These are phyloP conservation scores for Drosophila recens DNA, from an alignment of 2,888 invertebrate species.

Conservation along the genomic window DNA sequence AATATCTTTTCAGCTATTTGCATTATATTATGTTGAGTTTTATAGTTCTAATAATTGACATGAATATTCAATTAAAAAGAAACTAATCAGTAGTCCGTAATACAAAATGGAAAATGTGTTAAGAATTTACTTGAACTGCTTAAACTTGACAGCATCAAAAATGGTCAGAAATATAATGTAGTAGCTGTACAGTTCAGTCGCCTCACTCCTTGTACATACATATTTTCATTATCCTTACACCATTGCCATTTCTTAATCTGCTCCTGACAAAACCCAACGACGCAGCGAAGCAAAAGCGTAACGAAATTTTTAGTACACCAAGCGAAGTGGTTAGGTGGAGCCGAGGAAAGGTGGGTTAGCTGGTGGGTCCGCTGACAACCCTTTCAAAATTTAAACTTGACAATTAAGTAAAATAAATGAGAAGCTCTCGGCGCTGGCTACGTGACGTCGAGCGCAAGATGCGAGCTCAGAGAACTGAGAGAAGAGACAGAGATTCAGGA, in stretches of 20 bases:
- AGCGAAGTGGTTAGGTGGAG: background rate
- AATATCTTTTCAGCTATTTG: too few relatives aligned
- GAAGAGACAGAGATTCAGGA: slow-evolving; percentile 19
- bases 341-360: background rate
- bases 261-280: slow-evolving; percentile 50
- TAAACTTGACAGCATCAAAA: slow-evolving; percentile 20
- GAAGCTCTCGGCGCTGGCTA: slow-evolving; percentile 62
- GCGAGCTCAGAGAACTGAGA: slow-evolving; percentile 27
- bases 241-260: slow-evolving; percentile 42
- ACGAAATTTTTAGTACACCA: slow-evolving; percentile 46
- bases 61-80: too few relatives aligned
- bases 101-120: too few relatives aligned
- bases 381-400: slow-evolving; percentile 79
- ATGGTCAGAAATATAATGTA: slow-evolving; percentile 24
- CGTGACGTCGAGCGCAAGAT: slow-evolving; percentile 69
- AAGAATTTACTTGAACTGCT: slow-evolving; percentile 1
- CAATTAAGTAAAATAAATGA: slow-evolving; percentile 83
- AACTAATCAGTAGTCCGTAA: too few relatives aligned
- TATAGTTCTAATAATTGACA: too few relatives aligned
- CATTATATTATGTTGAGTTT: too few relatives aligned
- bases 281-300: slow-evolving; percentile 63
- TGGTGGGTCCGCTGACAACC: slow-evolving; percentile 65
- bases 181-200: slow-evolving; percentile 25
- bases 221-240: slow-evolving; percentile 24
- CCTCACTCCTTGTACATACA: slow-evolving; percentile 11